A percentile compares a stretch with the other conserved stretches of the same genome.
phyloP scores from a whole-genome alignment of 2,113 vertebrate species.

The Psephotus haematonotus region DNA sequence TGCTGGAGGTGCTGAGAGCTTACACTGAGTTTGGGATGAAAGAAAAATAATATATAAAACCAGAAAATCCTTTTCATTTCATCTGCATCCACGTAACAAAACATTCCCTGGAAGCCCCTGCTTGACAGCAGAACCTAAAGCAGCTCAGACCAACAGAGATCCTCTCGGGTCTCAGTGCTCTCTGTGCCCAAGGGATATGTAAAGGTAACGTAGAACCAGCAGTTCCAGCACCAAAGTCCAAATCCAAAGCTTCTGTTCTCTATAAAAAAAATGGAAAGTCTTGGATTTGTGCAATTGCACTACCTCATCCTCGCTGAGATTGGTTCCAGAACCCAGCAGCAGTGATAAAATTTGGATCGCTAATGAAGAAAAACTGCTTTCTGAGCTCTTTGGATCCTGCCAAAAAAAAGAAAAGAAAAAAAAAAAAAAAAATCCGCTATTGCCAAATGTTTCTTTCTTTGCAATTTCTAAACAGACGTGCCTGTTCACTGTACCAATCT shows the following conservation, averaged over 20 bases:
- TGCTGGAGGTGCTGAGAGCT: background rate
- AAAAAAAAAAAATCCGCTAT: background rate
- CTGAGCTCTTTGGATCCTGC: background rate
- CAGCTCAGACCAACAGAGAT: background rate
- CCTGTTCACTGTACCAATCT: background rate
- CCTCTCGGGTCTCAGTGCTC: background rate
- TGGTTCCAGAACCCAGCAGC: background rate
- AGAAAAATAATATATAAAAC: background rate
- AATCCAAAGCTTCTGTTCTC: background rate
- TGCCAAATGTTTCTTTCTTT: constrained; percentile 14
- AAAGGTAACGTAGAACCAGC: background rate
- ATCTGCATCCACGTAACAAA: background rate
- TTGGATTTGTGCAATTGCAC: background rate
- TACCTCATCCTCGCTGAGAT: background rate
- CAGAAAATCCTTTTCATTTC: background rate
- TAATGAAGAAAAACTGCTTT: background rate
- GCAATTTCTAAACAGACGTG: background rate
- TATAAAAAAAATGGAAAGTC: background rate
- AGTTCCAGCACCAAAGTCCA: background rate
- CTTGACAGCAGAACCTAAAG: background rate
- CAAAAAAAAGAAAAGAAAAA: background rate
- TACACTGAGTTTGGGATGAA: background rate
- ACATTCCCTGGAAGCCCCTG: background rate
- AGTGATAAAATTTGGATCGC: background rate
- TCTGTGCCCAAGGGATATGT: background rate